phyloP scores from a whole-genome alignment of 2,113 vertebrate genomes.

The Tretioscincus oriximinensis region DNA sequence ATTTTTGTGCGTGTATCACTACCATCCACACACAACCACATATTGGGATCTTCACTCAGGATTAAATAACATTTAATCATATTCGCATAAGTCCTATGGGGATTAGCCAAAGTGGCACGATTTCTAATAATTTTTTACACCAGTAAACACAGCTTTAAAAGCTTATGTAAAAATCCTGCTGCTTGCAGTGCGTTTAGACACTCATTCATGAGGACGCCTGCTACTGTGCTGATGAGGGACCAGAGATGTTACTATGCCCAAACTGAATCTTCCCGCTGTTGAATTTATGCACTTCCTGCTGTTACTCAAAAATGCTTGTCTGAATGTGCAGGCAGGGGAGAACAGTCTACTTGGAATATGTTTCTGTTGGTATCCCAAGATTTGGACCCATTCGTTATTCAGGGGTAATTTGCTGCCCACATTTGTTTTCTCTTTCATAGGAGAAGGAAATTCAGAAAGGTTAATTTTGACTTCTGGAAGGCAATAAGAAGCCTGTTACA shows the following conservation, averaged over 20 bases:
- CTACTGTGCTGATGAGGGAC: slow-evolving; percentile 44
- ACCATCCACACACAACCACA: background rate
- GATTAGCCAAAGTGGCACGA: slow-evolving; percentile 51
- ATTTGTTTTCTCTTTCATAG: slow-evolving; percentile 50
- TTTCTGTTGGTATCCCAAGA: slow-evolving; percentile 59
- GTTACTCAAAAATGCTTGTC: slow-evolving; percentile 62
- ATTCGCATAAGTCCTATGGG: slow-evolving; percentile 9
- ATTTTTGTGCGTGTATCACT: background rate
- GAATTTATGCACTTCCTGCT: slow-evolving; percentile 70
- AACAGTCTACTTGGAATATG: slow-evolving; percentile 45
- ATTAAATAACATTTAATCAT: slow-evolving; percentile 43
- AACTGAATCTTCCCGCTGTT: slow-evolving; percentile 49
- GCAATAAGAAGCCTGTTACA: slow-evolving; percentile 46
- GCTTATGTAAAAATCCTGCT: slow-evolving; percentile 47
- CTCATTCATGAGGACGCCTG: slow-evolving; percentile 62
- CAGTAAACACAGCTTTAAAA: slow-evolving; percentile 46
- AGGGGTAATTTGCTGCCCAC: slow-evolving; percentile 63
- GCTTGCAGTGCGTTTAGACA: slow-evolving; percentile 43
- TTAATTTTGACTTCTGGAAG: slow-evolving; percentile 63
- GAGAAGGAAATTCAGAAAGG: slow-evolving; percentile 27
- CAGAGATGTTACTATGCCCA: slow-evolving; percentile 56
- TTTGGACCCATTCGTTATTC: slow-evolving; percentile 54
- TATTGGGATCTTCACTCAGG: background rate
- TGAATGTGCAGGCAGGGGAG: slow-evolving; percentile 56
- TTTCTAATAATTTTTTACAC: slow-evolving; percentile 59